Conservation (phyloP, 2,797 vertebrate species). For the Crenichthys baileyi region DNA sequence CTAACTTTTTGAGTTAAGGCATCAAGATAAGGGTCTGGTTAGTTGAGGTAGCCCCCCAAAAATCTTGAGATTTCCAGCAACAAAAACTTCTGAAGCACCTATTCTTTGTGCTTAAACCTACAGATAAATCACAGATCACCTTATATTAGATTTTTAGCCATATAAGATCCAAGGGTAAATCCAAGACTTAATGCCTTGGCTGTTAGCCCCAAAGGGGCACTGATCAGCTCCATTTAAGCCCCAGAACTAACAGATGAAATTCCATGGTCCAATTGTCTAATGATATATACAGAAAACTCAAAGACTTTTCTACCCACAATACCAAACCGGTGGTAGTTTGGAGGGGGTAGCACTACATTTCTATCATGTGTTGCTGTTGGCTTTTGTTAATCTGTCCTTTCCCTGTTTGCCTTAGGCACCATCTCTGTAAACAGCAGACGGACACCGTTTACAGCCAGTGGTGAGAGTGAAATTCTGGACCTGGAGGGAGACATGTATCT, state of each 20-base stretch:
- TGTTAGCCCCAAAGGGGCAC: background rate
- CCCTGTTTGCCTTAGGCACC: constrained; percentile 82
- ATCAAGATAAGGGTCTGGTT: background rate
- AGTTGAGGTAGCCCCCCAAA: background rate
- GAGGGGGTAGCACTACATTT: background rate
- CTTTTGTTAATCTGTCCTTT: background rate
- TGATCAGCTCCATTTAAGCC: background rate
- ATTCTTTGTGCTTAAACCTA: background rate
- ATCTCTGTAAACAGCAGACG: constrained; percentile 98
- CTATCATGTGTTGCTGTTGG: background rate
- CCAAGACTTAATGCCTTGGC: background rate
- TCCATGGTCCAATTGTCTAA: background rate
- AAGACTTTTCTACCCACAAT: background rate
- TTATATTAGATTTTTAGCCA: no score
- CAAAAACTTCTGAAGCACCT: background rate
- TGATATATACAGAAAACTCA: background rate
- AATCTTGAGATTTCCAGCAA: background rate
- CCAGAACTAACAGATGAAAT: background rate
- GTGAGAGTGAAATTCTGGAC: constrained; percentile 97
- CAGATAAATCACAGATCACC: background rate
- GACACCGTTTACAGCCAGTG: constrained; percentile 95
- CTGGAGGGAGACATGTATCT: constrained; percentile 98
- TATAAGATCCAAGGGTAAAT: background rate
- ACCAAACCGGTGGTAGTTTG: background rate
- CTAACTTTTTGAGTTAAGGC: background rate